Base-by-base conservation (phyloP, 2,113 vertebrate genomes). In the Tetrax tetrax region DNA sequence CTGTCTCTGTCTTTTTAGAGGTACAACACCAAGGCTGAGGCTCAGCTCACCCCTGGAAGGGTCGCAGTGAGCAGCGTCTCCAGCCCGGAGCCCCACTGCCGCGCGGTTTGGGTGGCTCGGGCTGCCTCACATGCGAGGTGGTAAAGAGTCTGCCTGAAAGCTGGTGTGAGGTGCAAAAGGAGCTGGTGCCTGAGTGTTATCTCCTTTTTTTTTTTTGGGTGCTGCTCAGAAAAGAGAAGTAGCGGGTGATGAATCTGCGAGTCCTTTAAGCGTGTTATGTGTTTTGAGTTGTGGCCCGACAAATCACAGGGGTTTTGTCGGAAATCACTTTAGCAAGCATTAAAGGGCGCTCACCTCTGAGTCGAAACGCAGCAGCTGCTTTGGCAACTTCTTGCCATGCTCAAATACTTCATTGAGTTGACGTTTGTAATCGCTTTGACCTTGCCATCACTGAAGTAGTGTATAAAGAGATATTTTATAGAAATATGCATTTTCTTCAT, bases 31-130 rank as follows among this genome's bases (percentile, higher is more conserved):
- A 16, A 8, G 20, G 75, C 33, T 35, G 41, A 37, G 45, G 50
- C 61, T 57, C 37, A 4, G 47, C 5, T 56, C 20, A 0, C 10
- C 29, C 28, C 37, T 41, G 31, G 29, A 9, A 51, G 24, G 38
- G 59, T 0, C 35, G 43, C 38, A 4, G 12, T 3, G 38, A 10
- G 60, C 8, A 35, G 2, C 10, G 4, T 4, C 59, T 50, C 43
- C 17, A 3, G 2, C 24, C 0, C 0, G 6, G 76, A 81, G 54
- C 63, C 37, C 27, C 59, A 1, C 0, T 18, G 82, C 37, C 10
- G 20, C 7, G 50, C 1, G 3, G 5, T 51, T 18, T 3, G 4
- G 50, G 37, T 1, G 1, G 35, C 48, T 28, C 6, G 0, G 47
- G 31, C 50, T 45, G 27, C 22, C 48, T 13, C 29, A 2, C 6